Evolutionary conservation across 2,113 vertebrate genomes (phyloP).

Genomic region (Psophia crepitans): DNA sequence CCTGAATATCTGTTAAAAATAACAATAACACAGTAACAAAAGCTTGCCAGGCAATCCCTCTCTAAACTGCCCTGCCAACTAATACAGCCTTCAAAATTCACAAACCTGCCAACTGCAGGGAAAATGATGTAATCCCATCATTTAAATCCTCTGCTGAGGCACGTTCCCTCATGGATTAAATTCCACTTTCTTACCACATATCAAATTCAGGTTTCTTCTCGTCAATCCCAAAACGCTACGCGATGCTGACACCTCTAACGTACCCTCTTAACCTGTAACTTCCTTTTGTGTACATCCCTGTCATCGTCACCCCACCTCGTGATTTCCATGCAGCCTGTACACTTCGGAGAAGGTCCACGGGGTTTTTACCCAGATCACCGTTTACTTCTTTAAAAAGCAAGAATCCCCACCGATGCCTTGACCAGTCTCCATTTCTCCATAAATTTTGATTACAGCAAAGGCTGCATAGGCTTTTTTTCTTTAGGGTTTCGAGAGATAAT

Average conservation of each 20-base stretch:
- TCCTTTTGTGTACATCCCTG: no score
- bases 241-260: not conserved
- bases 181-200: not conserved
- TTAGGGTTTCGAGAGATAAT: not conserved
- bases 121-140: not conserved
- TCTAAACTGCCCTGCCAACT: not conserved
- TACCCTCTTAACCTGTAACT: not conserved
- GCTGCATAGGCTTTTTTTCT: not conserved
- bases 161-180: not conserved
- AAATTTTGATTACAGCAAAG: not conserved
- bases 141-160: not conserved
- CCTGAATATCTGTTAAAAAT: slow-evolving; percentile 77
- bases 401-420: not conserved
- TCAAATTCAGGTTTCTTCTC: not conserved
- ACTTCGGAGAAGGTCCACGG: accelerated
- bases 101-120: not conserved
- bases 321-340: not conserved
- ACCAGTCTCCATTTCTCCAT: accelerated
- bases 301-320: not conserved
- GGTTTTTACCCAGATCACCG: not conserved
- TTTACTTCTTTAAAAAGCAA: not conserved
- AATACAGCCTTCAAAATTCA: not conserved
- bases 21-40: not conserved
- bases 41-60: not conserved
- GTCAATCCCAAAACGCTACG: not conserved